These are phyloP conservation scores for Pseudois nayaur DNA, from an alignment of 2,113 vertebrate species.

Conservation along the genomic window DNA sequence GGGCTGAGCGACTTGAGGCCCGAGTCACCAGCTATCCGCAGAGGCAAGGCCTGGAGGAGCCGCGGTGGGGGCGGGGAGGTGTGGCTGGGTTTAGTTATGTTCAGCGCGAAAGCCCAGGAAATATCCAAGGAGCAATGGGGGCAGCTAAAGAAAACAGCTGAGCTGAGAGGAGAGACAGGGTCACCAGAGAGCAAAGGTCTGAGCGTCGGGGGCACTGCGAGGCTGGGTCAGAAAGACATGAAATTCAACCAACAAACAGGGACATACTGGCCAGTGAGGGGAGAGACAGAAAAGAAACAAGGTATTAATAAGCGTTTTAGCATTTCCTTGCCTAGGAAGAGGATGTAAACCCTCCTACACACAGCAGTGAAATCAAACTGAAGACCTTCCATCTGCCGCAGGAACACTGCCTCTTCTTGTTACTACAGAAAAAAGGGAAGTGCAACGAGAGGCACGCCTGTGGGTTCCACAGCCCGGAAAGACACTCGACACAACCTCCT, in stretches of 20 bases:
- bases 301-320: background rate
- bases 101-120: background rate
- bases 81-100: background rate
- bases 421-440: background rate
- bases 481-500: fast-evolving
- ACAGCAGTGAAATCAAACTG: background rate
- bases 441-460: background rate
- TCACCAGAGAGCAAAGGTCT: background rate
- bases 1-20: background rate
- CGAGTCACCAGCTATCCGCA: background rate
- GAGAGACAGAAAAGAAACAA: background rate
- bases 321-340: background rate
- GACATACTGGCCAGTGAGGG: background rate
- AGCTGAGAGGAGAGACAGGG: background rate
- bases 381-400: background rate
- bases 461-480: background rate
- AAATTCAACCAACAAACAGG: background rate
- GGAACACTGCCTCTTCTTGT: background rate
- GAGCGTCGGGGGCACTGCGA: fast-evolving
- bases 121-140: background rate
- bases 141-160: background rate
- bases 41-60: background rate
- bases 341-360: background rate
- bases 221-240: too few relatives aligned
- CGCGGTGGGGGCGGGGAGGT: background rate